phyloP scores from a whole-genome alignment of 92 coral and sea anemone genomes.

The Siderastrea radians region DNA sequence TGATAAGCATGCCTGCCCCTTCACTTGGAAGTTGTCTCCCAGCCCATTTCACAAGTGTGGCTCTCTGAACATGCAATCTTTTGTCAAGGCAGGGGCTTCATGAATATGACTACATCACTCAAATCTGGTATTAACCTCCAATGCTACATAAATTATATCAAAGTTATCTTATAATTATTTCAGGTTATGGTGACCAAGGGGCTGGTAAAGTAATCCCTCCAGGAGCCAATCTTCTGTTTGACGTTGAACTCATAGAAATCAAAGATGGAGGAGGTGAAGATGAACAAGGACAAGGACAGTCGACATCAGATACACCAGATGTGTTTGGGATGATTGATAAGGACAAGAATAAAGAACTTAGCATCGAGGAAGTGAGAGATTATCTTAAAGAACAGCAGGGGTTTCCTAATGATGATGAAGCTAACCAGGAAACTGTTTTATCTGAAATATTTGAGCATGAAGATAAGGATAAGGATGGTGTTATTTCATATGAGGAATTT shows the following conservation, averaged over 20 bases:
- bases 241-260: conserved; percentile 90
- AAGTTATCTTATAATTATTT: not conserved
- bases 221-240: conserved; percentile 83
- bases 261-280: conserved; percentile 28
- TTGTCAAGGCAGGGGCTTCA: too few relatives aligned
- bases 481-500: conserved; percentile 87
- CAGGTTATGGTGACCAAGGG: conserved; percentile 89
- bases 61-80: too few relatives aligned
- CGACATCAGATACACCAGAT: conserved; percentile 71
- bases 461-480: conserved; percentile 93
- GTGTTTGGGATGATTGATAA: conserved; percentile 88
- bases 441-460: conserved; percentile 88
- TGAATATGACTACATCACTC: too few relatives aligned
- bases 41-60: too few relatives aligned
- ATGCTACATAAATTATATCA: not conserved
- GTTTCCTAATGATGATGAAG: conserved; percentile 78
- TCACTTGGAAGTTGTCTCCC: too few relatives aligned
- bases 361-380: conserved; percentile 75
- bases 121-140: too few relatives aligned
- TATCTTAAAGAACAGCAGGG: conserved; percentile 79
- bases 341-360: conserved; percentile 80
- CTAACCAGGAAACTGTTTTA: conserved; percentile 78
- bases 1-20: too few relatives aligned
- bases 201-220: conserved; percentile 85
- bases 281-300: conserved; percentile 13